Base-by-base conservation (phyloP, 2,888 invertebrate species). In the Cartodere bifasciata region DNA sequence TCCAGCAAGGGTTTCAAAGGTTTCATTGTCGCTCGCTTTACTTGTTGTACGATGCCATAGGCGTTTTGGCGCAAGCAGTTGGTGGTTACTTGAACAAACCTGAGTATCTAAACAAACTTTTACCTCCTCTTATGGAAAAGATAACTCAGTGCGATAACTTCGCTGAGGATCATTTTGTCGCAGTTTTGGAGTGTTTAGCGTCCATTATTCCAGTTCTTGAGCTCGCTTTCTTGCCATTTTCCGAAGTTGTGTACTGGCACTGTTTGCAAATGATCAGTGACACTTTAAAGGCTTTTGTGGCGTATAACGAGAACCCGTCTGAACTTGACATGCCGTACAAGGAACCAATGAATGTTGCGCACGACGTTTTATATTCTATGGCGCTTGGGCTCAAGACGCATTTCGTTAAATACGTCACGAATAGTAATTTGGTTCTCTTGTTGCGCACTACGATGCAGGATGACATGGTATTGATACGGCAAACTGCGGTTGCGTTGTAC, bases 1-100 rank as follows among this genome's bases (percentile, higher is more conserved):
- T 82, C 22, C 74, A 79, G n/a, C 68, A 68, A 50, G 81, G 81
- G 11, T 81, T 83, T 54, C 67, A 68, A 45, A 72, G 75, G 48
- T 58, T 55, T 34, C 60, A 75, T 64, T 76, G 76, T 48, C 75
- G 80, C 50, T 82, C 81, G 52, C 59, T 80, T 44, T 61, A 82
- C 42, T 73, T 82, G 31, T 59, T 82, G 28, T 83, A 82, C 53
- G 81, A 82, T 58, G 81, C 81, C 5, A 76, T 82, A 45, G 79
- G 79, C 15, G 81, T 80, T 4, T 56, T 82, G 37, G 80, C 81
- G 2, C 77, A 78, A 49, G 74, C 75, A 4, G 79, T 81, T 9
- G 79, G 80, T 3, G 69, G 68, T 49, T 71, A 77, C 50, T 58
- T 81, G 28, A 75, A 75, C 47, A 73, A 74, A 50, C 67, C 67